Percentiles rank a stretch among this genome's conserved stretches.
Evolutionary conservation across 2,797 vertebrate genomes (phyloP).

Genomic region (Poeciliopsis gracilis): DNA sequence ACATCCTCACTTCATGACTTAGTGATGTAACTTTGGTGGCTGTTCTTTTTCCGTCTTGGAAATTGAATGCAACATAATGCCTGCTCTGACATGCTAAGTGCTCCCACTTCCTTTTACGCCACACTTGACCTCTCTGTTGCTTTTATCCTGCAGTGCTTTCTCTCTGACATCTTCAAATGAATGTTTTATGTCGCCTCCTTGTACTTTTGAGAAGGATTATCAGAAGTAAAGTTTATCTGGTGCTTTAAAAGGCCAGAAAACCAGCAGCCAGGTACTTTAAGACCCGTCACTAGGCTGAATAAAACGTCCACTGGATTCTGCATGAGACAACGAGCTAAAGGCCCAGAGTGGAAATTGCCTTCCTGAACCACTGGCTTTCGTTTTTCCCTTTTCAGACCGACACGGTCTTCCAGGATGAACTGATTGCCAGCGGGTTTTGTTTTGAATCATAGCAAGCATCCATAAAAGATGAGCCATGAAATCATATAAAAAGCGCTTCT

Average conservation of each 20-base stretch:
- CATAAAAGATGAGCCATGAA: constrained; percentile 56
- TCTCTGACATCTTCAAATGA: neutral
- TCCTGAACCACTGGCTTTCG: constrained; percentile 18
- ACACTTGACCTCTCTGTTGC: neutral
- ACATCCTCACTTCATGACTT: neutral
- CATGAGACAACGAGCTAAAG: constrained; percentile 19
- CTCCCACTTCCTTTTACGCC: neutral
- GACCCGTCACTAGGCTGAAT: neutral
- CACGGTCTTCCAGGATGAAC: constrained; percentile 13
- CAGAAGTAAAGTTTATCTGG: constrained; percentile 3
- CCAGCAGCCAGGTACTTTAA: neutral
- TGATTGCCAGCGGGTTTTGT: constrained; percentile 20
- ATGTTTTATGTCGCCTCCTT: neutral
- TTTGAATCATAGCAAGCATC: constrained; percentile 21
- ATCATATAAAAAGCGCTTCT: constrained; percentile 37
- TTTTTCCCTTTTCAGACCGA: constrained; percentile 24
- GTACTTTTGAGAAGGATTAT: neutral
- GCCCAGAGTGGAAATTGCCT: constrained; percentile 13
- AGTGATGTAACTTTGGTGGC: neutral
- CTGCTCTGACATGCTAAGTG: neutral
- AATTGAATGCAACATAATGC: neutral
- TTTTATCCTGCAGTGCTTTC: neutral
- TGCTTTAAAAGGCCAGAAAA: constrained; percentile 23
- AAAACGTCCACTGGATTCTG: constrained; percentile 38
- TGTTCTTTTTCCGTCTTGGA: neutral